Base-by-base conservation (phyloP, 1,140 invertebrate genomes). In the Chrysoperla carnea region DNA sequence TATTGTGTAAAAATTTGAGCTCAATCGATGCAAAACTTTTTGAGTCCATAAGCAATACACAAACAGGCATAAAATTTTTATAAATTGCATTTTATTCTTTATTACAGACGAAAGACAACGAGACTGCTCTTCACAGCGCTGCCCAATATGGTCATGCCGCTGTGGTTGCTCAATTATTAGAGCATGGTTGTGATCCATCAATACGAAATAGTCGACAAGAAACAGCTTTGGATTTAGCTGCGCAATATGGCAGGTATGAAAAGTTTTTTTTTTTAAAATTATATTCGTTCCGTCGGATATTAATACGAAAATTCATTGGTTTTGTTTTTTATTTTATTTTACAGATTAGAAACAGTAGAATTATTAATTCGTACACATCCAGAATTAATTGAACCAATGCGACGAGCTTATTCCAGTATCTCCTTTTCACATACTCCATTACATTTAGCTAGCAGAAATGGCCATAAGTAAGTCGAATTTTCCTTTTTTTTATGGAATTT, bases 141-240 rank as follows among this genome's bases (percentile, higher is more conserved):
- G 83, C 91, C 40, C 91, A 97, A 60, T 93, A 92, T 63, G 93
- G 92, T 7, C 88, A 94, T 59, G 82, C 81, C 39, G 75, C 77
- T 44, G 88, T 92, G n/a, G 82, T 96, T 38, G 73, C 74, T 29
- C 74, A 90, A 53, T 71, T 98, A 47, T 65, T 97, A 42, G 73
- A 89, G 48, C 75, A 84, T 50, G 78, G 82, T 47, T 90, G 88
- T 48, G 88, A 97, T 71, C 86, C 91, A 17, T 79, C 77, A 47
- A 79, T 96, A 51, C 73, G 83, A 36, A 98, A 95, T 64, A 75
- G 75, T 43, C 76, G 81, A 37, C 84, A 86, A 29, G 91, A 96
- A 64, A 93, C 86, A 8, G 82, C 92, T 0, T 67, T 98, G 49
- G 93, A 98, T 61, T 70, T 97, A 29, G 92, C 93, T 2, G 86